Conservation (phyloP, 2,113 vertebrate species). For the Alectura lathami region DNA sequence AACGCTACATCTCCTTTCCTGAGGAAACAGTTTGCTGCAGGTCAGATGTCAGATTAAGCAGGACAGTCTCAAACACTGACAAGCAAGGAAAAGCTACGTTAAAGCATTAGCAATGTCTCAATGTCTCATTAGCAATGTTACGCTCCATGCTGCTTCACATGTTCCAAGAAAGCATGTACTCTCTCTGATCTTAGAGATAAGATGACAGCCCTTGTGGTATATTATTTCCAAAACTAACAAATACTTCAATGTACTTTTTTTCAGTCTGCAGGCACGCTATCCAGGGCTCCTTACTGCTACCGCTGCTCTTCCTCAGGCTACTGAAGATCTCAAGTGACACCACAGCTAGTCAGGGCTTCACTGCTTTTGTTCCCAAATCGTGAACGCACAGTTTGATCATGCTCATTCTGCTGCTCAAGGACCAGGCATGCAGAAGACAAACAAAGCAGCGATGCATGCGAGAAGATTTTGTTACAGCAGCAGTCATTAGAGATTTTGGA, state of each 20-base stretch:
- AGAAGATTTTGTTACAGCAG: not conserved
- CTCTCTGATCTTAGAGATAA: not conserved
- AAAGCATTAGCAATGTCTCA: not conserved
- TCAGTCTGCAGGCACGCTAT: not conserved
- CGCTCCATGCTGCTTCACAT: too few relatives aligned
- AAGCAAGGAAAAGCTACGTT: not conserved
- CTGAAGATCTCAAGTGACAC: not conserved
- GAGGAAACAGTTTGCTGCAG: not conserved
- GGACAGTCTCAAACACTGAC: not conserved
- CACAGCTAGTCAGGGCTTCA: not conserved
- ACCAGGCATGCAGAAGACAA: slow-evolving; percentile 21
- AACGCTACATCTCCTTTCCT: slow-evolving; percentile 91
- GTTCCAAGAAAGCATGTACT: not conserved
- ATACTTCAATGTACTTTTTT: not conserved
- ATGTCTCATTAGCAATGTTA: too few relatives aligned
- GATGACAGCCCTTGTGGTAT: not conserved
- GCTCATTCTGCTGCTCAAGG: not conserved
- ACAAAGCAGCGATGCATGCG: not conserved
- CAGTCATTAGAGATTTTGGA: not conserved
- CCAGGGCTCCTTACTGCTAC: not conserved
- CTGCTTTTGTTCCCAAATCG: not conserved
- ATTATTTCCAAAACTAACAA: not conserved
- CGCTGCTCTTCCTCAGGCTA: not conserved
- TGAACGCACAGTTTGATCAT: not conserved
- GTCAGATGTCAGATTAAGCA: not conserved